These are phyloP conservation scores for Microtus montanus DNA, from an alignment of 2,113 vertebrate species.

Conservation along the genomic window DNA sequence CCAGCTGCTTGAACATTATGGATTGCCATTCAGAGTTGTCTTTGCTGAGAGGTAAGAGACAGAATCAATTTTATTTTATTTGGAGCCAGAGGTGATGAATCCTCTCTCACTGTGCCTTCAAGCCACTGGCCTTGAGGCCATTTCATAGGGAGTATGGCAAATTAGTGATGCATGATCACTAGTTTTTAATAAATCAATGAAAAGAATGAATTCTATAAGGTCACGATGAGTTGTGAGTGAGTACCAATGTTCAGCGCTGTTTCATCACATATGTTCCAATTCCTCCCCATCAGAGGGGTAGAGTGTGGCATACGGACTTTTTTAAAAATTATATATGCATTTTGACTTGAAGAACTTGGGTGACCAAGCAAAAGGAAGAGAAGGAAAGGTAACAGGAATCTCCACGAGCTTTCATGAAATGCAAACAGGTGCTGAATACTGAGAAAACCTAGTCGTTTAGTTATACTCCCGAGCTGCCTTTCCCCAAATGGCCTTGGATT, in stretches of 20 bases:
- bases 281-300: not conserved
- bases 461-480: constrained; percentile 45
- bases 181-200: not conserved
- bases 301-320: accelerated
- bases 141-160: not conserved
- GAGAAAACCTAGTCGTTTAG: constrained; percentile 47
- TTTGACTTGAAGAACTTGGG: not conserved
- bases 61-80: constrained; percentile 17
- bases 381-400: not conserved
- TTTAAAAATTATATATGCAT: accelerated
- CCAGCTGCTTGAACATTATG: not conserved
- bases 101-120: not conserved
- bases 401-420: not conserved
- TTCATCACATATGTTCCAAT: not conserved
- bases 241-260: not conserved
- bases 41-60: constrained; percentile 25
- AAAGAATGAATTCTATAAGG: not conserved
- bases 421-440: constrained; percentile 45
- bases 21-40: not conserved
- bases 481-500: constrained; percentile 57
- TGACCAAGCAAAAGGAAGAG: not conserved
- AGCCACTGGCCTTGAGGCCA: not conserved
- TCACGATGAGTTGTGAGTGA: not conserved
- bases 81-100: constrained; percentile 42
- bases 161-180: not conserved